A percentile compares a stretch with the other conserved stretches of the same genome.
Conservation (phyloP, 1,140 invertebrate species). For the Lasioglossum albipes region DNA sequence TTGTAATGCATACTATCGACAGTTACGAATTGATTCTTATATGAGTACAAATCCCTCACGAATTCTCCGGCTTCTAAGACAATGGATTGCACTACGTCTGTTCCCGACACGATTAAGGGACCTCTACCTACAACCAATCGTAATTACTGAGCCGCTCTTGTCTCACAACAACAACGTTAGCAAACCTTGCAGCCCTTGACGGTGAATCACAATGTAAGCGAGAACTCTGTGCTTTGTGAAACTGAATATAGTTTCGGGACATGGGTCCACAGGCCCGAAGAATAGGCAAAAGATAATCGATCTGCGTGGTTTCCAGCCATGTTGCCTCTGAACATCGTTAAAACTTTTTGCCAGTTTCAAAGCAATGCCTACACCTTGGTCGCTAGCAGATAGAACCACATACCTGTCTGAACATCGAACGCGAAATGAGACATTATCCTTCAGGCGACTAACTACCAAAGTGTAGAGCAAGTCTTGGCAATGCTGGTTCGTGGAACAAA, state of each 20-base stretch:
- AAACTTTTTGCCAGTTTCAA: slow-evolving; percentile 70
- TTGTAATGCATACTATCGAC: slow-evolving; percentile 38
- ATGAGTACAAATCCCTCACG: slow-evolving; percentile 36
- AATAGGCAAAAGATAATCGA: slow-evolving; percentile 74
- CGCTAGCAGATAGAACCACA: slow-evolving; percentile 70
- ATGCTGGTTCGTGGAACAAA: too few species aligned
- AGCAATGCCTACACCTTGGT: slow-evolving; percentile 64
- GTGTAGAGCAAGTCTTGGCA: neutral
- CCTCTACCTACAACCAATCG: slow-evolving; percentile 61
- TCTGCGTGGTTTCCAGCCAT: slow-evolving; percentile 72
- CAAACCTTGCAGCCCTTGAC: slow-evolving; percentile 67
- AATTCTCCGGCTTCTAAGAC: slow-evolving; percentile 62
- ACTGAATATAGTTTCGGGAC: slow-evolving; percentile 61
- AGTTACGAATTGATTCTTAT: slow-evolving; percentile 44
- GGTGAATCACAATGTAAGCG: slow-evolving; percentile 70
- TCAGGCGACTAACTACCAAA: neutral
- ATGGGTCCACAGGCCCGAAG: slow-evolving; percentile 64
- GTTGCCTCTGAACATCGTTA: slow-evolving; percentile 59
- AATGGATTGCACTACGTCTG: slow-evolving; percentile 70
- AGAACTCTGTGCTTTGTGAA: slow-evolving; percentile 68
- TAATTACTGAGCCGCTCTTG: neutral
- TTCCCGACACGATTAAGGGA: slow-evolving; percentile 69
- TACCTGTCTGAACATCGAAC: slow-evolving; percentile 71
- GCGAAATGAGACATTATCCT: neutral
- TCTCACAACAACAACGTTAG: slow-evolving; percentile 21